Percentiles rank a stretch among this genome's conserved stretches.
These are phyloP conservation scores for Plectus sambesii DNA, from an alignment of 1,140 invertebrate species.

Conservation along the genomic window DNA sequence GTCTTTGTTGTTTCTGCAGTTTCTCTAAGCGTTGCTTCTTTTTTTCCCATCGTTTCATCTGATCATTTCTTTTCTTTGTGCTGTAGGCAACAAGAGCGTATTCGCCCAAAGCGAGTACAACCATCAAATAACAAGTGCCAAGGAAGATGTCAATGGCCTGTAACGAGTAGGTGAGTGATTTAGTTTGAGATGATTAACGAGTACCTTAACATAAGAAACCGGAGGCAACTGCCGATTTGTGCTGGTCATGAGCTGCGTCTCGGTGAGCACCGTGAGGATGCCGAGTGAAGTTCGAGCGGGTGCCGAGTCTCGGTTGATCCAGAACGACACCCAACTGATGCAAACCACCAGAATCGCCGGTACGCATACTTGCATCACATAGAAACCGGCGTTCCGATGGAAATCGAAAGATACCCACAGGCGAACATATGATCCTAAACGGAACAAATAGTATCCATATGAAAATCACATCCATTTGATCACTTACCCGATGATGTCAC, in stretches of 20 bases:
- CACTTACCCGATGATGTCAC: conserved; percentile 22
- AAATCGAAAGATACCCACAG: conserved; percentile 93
- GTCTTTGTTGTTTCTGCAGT: conserved; percentile 15
- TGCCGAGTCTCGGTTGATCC: conserved; percentile 43
- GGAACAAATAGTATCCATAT: conserved; percentile 10
- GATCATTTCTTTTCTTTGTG: conserved; percentile 28
- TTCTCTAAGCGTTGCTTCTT: too few relatives aligned
- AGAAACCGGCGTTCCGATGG: conserved; percentile 93
- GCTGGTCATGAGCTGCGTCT: conserved; percentile 31
- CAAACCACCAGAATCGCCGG: conserved; percentile 93
- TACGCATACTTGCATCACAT: conserved; percentile 96
- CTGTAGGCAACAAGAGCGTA: conserved; percentile 32
- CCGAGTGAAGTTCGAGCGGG: conserved; percentile 30
- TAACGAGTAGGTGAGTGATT: conserved; percentile 40
- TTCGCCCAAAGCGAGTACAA: conserved; percentile 33
- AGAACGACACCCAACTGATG: conserved; percentile 76
- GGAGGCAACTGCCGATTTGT: conserved; percentile 28
- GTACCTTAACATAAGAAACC: conserved; percentile 30
- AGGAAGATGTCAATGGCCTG: conserved; percentile 33
- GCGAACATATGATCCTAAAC: conserved; percentile 82
- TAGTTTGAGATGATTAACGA: conserved; percentile 18
- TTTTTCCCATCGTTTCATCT: conserved; percentile 16
- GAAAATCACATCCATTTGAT: neutral
- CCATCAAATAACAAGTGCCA: conserved; percentile 34
- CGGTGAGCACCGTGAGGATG: conserved; percentile 34